These are phyloP conservation scores for Halictus ligatus DNA, from an alignment of 2,888 invertebrate genomes.

Conservation along the genomic window DNA sequence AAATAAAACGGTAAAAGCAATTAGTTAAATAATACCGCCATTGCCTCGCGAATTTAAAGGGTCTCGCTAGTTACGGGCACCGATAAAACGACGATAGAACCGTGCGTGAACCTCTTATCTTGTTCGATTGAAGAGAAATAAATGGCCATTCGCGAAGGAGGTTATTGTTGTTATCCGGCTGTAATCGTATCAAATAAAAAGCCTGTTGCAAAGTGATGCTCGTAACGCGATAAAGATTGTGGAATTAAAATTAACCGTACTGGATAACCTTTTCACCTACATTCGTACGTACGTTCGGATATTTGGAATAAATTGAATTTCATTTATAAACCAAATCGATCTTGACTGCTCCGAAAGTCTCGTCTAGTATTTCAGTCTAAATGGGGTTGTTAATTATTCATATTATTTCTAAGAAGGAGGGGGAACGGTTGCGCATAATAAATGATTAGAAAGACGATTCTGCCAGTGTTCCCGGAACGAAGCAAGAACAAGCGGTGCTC, in stretches of 20 bases:
- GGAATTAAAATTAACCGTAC: neutral
- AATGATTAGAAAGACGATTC: neutral
- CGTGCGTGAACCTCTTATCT: neutral
- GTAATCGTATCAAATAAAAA: neutral
- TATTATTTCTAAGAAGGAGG: neutral
- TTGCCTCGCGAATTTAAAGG: neutral
- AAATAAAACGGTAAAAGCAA: too few relatives aligned
- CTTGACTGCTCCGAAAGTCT: too few relatives aligned
- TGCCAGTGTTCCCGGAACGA: neutral
- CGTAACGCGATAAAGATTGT: neutral
- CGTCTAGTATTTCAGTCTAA: neutral
- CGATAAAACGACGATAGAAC: neutral
- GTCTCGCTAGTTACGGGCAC: neutral
- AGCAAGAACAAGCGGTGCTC: slow-evolving; percentile 2
- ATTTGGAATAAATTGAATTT: neutral
- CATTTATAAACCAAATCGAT: neutral
- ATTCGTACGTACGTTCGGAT: neutral
- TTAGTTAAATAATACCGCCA: too few relatives aligned
- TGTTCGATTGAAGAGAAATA: neutral
- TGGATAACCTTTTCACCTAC: neutral
- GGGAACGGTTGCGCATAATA: neutral
- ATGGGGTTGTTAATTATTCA: neutral
- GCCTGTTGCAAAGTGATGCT: neutral
- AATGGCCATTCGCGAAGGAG: neutral
- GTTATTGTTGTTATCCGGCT: neutral